These are phyloP conservation scores for Tridacna gigas DNA, from an alignment of 2,888 invertebrate species.

Conservation along the genomic window DNA sequence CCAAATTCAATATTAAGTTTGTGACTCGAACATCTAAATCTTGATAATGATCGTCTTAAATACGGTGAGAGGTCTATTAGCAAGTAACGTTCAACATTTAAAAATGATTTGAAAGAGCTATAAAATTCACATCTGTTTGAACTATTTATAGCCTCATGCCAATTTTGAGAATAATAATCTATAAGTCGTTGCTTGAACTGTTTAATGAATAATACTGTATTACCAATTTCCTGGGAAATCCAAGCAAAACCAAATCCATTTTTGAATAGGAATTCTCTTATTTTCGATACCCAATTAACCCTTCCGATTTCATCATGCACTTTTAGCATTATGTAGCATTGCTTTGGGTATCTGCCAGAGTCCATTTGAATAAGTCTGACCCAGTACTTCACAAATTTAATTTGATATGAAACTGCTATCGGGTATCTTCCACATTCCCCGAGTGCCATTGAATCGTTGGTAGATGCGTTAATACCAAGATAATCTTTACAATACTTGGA, in stretches of 20 bases:
- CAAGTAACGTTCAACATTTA: not conserved
- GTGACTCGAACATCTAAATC: not conserved
- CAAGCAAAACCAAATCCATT: conserved; percentile 1
- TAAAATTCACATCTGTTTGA: not conserved
- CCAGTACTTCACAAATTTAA: not conserved
- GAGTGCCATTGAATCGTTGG: no score
- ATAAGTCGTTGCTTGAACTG: not conserved
- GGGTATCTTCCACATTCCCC: no score
- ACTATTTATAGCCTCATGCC: not conserved
- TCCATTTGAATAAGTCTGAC: not conserved
- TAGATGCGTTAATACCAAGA: no score
- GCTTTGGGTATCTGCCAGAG: not conserved
- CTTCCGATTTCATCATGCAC: no score
- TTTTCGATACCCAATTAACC: no score
- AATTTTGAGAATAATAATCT: not conserved
- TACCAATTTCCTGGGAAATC: not conserved
- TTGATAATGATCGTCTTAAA: not conserved
- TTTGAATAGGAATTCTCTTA: no score
- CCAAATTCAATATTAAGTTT: not conserved
- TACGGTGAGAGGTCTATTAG: not conserved
- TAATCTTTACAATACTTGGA: no score
- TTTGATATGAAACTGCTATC: not conserved
- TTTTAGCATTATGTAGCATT: conserved; percentile 1
- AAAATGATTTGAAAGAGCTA: not conserved
- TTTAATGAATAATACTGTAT: not conserved